These are phyloP conservation scores for Ceyx melanurus DNA, from an alignment of 2,113 vertebrate species.

Conservation along the genomic window DNA sequence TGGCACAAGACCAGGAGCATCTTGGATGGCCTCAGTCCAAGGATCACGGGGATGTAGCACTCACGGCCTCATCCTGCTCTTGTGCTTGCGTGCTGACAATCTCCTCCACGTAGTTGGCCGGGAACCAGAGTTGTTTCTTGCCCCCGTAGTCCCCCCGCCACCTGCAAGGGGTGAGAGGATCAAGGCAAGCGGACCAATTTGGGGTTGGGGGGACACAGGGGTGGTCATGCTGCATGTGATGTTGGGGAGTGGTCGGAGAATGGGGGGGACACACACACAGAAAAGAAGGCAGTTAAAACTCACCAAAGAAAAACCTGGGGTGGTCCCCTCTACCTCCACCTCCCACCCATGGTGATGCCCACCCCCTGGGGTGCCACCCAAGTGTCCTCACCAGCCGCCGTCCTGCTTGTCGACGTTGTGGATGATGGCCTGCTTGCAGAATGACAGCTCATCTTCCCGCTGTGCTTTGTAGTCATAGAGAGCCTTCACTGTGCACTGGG, in stretches of 20 bases:
- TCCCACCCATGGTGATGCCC: neutral
- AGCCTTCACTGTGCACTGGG: slow-evolving; percentile 85
- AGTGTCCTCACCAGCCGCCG: slow-evolving; percentile 79
- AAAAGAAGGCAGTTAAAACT: slow-evolving; percentile 47
- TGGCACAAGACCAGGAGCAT: neutral
- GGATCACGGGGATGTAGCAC: neutral
- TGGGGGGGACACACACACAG: neutral
- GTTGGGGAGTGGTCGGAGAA: neutral
- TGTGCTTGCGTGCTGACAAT: slow-evolving; percentile 82
- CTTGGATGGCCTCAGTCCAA: accelerated
- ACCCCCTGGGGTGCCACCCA: neutral
- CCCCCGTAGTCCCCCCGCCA: slow-evolving; percentile 96
- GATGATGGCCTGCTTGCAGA: slow-evolving; percentile 89
- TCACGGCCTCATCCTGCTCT: slow-evolving; percentile 87
- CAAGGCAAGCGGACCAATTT: slow-evolving; percentile 14
- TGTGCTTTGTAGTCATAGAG: slow-evolving; percentile 87
- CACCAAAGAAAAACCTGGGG: accelerated
- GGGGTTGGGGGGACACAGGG: neutral
- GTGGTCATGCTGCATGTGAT: neutral
- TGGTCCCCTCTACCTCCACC: neutral
- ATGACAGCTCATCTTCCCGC: slow-evolving; percentile 87
- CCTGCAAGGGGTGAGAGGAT: slow-evolving; percentile 76
- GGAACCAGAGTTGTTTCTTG: slow-evolving; percentile 98
- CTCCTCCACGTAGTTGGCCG: slow-evolving; percentile 96
- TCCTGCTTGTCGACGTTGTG: slow-evolving; percentile 87